Conservation (phyloP, 1,140 invertebrate species). For the Hylaeus volcanicus region DNA sequence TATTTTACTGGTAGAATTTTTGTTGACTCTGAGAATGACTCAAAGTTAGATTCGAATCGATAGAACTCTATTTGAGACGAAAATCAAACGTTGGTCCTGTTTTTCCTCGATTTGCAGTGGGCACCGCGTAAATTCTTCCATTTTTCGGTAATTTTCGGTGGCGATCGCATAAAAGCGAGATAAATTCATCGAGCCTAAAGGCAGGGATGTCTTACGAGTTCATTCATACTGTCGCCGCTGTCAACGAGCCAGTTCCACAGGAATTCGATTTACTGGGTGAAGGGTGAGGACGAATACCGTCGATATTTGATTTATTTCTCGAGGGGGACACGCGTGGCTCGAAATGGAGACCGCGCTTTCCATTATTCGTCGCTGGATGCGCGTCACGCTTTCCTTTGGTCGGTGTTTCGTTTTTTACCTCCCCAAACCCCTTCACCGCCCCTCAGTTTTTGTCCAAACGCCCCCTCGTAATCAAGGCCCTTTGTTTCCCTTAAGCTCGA, state of each 20-base stretch:
- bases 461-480: constrained; percentile 31
- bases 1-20: no score
- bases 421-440: no score
- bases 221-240: constrained; percentile 19
- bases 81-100: no score
- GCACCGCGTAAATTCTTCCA: neutral
- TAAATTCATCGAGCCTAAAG: neutral
- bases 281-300: neutral
- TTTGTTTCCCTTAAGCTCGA: constrained; percentile 35
- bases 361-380: constrained; percentile 35
- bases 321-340: neutral
- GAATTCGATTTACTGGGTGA: constrained; percentile 26
- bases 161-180: neutral
- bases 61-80: no score
- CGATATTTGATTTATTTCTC: constrained; percentile 48
- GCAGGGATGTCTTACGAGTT: constrained; percentile 26
- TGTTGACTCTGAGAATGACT: no score
- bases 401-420: constrained; percentile 21
- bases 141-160: no score
- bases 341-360: constrained; percentile 13
- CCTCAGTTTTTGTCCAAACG: neutral
- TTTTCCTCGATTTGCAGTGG: no score
- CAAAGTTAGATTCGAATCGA: no score
- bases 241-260: constrained; percentile 25
- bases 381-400: constrained; percentile 16